Percentiles rank a stretch among this genome's conserved stretches.
Conservation (phyloP, 64 coral and sea anemone species). For the Montipora sp. region DNA sequence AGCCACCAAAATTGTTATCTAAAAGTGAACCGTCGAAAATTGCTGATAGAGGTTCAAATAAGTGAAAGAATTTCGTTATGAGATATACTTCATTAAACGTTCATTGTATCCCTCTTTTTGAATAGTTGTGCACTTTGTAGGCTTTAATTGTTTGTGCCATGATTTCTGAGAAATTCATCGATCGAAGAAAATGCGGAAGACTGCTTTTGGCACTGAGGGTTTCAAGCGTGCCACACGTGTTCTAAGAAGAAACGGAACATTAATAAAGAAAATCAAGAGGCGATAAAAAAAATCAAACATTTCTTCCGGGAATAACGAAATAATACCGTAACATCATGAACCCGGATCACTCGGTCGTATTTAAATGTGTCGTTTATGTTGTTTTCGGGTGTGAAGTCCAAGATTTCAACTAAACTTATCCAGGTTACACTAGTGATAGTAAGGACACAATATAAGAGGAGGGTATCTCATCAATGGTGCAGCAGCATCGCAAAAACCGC, state of each 20-base stretch:
- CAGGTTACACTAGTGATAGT: not conserved
- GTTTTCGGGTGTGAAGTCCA: not conserved
- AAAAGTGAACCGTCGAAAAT: not conserved
- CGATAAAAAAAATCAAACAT: not conserved
- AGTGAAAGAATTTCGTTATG: not conserved
- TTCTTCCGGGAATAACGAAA: constrained; percentile 33
- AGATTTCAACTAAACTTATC: not conserved
- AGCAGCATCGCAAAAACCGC: not conserved
- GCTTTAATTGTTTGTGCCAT: not conserved
- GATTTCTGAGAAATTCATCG: constrained; percentile 20
- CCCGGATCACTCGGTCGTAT: not conserved
- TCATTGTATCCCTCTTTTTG: not conserved
- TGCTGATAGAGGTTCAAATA: not conserved
- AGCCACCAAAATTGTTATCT: not conserved
- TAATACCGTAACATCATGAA: not conserved
- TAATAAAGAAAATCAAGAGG: not conserved
- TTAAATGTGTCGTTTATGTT: not conserved
- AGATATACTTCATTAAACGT: not conserved
- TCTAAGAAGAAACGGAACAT: constrained; percentile 55
- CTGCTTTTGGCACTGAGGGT: not conserved
- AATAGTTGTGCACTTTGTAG: not conserved
- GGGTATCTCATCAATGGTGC: not conserved
- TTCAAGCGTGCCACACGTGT: not conserved
- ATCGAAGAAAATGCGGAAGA: constrained; percentile 43
- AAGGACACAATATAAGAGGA: not conserved